A percentile compares a stretch with the other conserved stretches of the same genome.
phyloP scores from a whole-genome alignment of 92 coral and sea anemone species.

The Meandrina meandrites region DNA sequence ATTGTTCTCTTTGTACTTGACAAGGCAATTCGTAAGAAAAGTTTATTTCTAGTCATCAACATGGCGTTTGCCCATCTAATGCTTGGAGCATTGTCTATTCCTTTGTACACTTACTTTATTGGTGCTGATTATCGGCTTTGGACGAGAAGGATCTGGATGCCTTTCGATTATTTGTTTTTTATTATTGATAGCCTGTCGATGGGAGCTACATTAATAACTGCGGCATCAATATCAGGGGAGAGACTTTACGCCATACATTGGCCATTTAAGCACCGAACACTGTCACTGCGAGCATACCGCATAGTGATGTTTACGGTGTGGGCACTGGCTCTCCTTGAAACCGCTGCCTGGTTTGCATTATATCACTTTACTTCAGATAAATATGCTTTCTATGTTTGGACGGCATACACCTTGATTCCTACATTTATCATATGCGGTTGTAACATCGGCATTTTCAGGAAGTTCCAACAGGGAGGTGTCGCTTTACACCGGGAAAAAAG shows the following conservation, averaged over 20 bases:
- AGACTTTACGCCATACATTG: constrained; percentile 9
- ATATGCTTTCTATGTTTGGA: neutral
- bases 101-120: neutral
- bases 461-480: neutral
- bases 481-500: neutral
- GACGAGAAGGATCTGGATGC: neutral
- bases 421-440: neutral
- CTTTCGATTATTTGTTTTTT: too few relatives aligned
- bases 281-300: neutral
- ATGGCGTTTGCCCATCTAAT: constrained; percentile 36
- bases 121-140: neutral
- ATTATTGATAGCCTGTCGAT: too few relatives aligned
- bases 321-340: neutral
- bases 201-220: neutral
- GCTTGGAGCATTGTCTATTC: constrained; percentile 17
- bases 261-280: neutral
- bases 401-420: neutral
- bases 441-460: constrained; percentile 9
- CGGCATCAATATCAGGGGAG: neutral
- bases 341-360: neutral
- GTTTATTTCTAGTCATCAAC: constrained; percentile 5
- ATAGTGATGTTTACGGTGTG: neutral
- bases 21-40: constrained; percentile 6
- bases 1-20: neutral
- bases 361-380: neutral